These are phyloP conservation scores for Ernsta delagoae DNA, from an alignment of 2,888 invertebrate species.

Conservation along the genomic window DNA sequence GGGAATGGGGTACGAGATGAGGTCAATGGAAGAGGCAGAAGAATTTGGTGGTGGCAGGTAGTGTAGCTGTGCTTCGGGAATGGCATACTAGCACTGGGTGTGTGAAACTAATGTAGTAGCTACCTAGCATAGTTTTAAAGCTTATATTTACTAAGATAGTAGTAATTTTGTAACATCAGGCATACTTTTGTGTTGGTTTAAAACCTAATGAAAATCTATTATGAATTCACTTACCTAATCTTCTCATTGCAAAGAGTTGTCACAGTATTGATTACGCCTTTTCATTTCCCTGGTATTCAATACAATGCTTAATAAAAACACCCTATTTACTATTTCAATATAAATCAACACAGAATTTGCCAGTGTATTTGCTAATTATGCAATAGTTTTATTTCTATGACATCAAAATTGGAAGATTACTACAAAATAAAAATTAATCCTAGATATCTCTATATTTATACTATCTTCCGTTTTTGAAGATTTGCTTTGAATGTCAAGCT, in stretches of 20 bases:
- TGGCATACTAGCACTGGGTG: constrained; percentile 12
- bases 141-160: not conserved
- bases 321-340: no score
- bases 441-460: not conserved
- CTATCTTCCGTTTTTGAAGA: constrained; percentile 20
- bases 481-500: constrained; percentile 32
- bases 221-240: no score
- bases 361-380: not conserved
- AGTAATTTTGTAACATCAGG: no score
- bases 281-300: no score
- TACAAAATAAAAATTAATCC: not conserved
- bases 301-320: no score
- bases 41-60: constrained; percentile 31
- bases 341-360: not conserved
- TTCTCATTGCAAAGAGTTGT: no score
- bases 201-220: no score
- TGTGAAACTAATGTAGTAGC: not conserved
- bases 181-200: no score
- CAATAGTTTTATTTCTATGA: not conserved
- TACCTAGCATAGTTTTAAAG: not conserved
- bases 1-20: constrained; percentile 3
- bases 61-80: constrained; percentile 29
- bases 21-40: not conserved
- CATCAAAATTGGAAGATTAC: not conserved
- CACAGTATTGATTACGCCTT: no score